Evolutionary conservation across 2,797 vertebrate species (phyloP).

Genomic region (Siniperca scherzeri): DNA sequence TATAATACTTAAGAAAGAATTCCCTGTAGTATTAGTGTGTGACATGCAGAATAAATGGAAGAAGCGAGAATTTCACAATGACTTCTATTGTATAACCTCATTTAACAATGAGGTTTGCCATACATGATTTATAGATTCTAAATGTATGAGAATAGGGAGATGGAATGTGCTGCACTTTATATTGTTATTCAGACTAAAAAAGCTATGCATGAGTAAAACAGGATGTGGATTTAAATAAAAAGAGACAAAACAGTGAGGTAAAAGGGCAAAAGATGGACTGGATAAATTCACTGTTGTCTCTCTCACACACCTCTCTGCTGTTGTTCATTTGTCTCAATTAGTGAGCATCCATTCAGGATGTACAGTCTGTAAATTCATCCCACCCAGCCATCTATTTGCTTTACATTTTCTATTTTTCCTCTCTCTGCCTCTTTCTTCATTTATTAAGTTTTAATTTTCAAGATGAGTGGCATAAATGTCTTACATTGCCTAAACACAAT

Average conservation of each 20-base stretch:
- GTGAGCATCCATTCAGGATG: slow-evolving; percentile 59
- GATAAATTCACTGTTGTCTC: slow-evolving; percentile 65
- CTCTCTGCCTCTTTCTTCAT: slow-evolving; percentile 13
- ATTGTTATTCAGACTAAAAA: slow-evolving; percentile 56
- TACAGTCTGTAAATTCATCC: slow-evolving; percentile 60
- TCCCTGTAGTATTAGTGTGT: slow-evolving; percentile 61
- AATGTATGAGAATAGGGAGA: slow-evolving; percentile 66
- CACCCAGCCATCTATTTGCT: slow-evolving; percentile 41
- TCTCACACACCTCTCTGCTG: slow-evolving; percentile 56
- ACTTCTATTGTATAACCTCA: slow-evolving; percentile 71
- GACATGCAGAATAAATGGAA: slow-evolving; percentile 77
- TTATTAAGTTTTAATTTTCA: slow-evolving; percentile 44
- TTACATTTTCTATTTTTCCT: slow-evolving; percentile 32
- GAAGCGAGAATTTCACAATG: slow-evolving; percentile 65
- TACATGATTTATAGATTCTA: slow-evolving; percentile 80
- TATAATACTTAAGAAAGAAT: slow-evolving; percentile 54
- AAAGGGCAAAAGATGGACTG: slow-evolving; percentile 73
- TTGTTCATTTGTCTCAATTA: slow-evolving; percentile 83
- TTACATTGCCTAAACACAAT: neutral
- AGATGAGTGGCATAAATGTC: slow-evolving; percentile 23
- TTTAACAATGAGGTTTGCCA: slow-evolving; percentile 71
- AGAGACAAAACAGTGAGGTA: slow-evolving; percentile 30
- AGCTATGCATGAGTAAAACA: slow-evolving; percentile 43
- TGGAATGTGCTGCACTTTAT: slow-evolving; percentile 37
- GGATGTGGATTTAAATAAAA: slow-evolving; percentile 58